Evolutionary conservation across 2,113 vertebrate species (phyloP).

Genomic region (Barbus barbus): DNA sequence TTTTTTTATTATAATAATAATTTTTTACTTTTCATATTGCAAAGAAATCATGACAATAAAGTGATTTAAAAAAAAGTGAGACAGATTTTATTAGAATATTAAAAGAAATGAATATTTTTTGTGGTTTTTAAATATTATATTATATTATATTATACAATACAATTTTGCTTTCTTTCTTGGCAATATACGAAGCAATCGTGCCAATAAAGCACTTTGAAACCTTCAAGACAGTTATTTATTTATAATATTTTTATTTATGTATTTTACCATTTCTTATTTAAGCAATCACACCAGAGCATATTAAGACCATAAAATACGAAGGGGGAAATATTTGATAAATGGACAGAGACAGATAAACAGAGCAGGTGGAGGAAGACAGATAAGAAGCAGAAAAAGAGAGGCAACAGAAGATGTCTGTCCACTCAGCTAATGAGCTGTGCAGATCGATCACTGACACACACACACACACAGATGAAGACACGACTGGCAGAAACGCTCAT

Average conservation of each 20-base stretch:
- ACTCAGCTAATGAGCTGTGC: slow-evolving; percentile 46
- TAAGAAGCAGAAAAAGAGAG: neutral
- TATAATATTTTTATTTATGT: neutral
- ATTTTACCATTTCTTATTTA: neutral
- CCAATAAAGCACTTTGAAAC: neutral
- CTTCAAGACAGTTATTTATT: neutral
- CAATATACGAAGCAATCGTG: neutral
- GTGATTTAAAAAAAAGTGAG: neutral
- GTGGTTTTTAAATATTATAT: too few relatives aligned
- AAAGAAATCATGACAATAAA: neutral
- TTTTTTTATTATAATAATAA: too few relatives aligned
- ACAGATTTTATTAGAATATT: too few relatives aligned
- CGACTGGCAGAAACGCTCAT: slow-evolving; percentile 4
- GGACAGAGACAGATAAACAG: neutral
- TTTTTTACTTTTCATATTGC: neutral
- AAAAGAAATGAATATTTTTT: neutral
- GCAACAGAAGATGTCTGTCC: neutral
- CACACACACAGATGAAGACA: slow-evolving; percentile 15
- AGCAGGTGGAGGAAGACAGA: neutral
- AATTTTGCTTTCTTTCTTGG: neutral
- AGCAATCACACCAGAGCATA: neutral
- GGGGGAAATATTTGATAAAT: neutral
- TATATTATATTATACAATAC: neutral
- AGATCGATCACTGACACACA: slow-evolving; percentile 27
- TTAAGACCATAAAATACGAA: neutral